A percentile compares a stretch with the other conserved stretches of the same genome.
Evolutionary conservation across 2,113 vertebrate species (phyloP).

Genomic region (Alligator sinensis): DNA sequence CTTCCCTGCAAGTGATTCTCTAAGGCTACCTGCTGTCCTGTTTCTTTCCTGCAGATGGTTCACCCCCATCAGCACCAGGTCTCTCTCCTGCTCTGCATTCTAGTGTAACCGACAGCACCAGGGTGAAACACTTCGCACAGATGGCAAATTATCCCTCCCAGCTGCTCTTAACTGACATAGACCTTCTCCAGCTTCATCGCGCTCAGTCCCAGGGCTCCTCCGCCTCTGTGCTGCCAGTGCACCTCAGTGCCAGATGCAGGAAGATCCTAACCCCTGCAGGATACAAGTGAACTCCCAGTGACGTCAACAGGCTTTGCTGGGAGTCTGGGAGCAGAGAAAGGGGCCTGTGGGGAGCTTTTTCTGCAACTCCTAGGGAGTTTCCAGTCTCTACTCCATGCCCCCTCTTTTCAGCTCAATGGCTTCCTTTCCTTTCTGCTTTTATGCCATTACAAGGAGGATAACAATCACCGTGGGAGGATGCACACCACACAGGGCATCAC

Average conservation of each 20-base stretch:
- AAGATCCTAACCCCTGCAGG: background rate
- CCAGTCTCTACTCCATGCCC: background rate
- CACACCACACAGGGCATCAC: background rate
- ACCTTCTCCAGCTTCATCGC: background rate
- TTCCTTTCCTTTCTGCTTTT: background rate
- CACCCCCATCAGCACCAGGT: background rate
- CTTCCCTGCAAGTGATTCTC: background rate
- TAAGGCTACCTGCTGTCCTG: background rate
- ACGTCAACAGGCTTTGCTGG: background rate
- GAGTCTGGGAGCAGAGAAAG: background rate
- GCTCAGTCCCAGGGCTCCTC: background rate
- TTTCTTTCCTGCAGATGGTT: constrained; percentile 35
- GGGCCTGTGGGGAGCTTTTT: background rate
- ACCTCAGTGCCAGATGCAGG: background rate
- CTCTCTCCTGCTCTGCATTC: background rate
- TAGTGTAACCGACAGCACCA: constrained; percentile 40
- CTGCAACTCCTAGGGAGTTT: background rate
- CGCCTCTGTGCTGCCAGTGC: background rate
- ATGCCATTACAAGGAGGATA: background rate
- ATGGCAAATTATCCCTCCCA: constrained; percentile 66
- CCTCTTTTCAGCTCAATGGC: background rate
- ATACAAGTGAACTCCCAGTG: background rate
- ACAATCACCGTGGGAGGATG: background rate
- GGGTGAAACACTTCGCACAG: constrained; percentile 64
- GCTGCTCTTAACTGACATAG: constrained; percentile 19